Conservation (phyloP, 2,113 vertebrate genomes). For the Martes martes region DNA sequence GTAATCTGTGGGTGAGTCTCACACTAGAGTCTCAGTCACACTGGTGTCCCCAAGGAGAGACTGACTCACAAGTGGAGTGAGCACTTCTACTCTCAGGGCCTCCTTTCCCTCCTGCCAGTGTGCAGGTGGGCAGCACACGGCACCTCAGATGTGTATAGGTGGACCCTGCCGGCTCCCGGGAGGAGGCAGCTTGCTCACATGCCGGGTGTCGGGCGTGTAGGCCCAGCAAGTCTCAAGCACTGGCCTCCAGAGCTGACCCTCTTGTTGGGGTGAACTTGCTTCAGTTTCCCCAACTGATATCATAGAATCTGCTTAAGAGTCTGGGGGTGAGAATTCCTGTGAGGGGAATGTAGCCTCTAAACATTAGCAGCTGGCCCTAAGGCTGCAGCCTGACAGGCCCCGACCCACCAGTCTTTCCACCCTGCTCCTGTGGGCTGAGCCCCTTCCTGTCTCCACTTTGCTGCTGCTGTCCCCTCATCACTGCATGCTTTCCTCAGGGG, state of each 20-base stretch:
- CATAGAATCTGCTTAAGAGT: not conserved
- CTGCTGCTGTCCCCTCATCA: too few relatives aligned
- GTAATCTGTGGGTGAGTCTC: not conserved
- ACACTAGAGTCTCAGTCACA: not conserved
- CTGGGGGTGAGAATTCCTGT: not conserved
- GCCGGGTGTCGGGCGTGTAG: not conserved
- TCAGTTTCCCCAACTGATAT: constrained; percentile 29
- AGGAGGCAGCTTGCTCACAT: not conserved
- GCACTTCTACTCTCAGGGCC: not conserved
- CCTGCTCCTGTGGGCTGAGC: too few relatives aligned
- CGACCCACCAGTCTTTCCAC: not conserved
- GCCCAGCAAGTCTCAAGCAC: not conserved
- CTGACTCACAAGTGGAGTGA: not conserved
- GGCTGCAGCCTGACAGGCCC: not conserved
- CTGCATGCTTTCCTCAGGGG: not conserved
- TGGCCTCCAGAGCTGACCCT: not conserved
- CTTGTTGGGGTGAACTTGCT: not conserved
- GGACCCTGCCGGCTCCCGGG: not conserved
- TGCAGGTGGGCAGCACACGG: not conserved
- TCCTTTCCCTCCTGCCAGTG: not conserved
- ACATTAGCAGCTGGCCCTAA: not conserved
- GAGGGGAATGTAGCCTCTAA: not conserved
- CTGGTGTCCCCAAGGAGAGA: not conserved
- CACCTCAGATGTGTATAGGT: not conserved
- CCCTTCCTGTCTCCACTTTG: not conserved